A percentile compares a stretch with the other conserved stretches of the same genome.
phyloP scores from a whole-genome alignment of 2,797 vertebrate genomes.

The Falco berigora region DNA sequence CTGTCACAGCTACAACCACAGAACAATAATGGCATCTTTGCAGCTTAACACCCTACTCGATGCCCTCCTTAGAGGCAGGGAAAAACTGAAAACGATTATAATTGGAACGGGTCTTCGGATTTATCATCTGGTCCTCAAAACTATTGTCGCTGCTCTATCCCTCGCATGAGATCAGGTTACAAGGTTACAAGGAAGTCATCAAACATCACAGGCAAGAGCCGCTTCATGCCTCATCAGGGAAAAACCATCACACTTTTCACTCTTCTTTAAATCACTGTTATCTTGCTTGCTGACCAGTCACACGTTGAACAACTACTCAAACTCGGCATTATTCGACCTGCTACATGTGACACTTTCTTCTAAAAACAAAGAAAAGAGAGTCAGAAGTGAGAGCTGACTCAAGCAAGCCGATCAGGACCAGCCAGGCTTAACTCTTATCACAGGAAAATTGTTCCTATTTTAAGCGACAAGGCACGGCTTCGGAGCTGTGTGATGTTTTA shows the following conservation, averaged over 20 bases:
- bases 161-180: background rate
- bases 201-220: background rate
- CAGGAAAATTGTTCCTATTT: accelerated
- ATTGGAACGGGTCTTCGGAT: background rate
- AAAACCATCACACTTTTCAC: accelerated
- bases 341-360: too few relatives aligned
- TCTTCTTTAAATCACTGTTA: background rate
- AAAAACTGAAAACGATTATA: background rate
- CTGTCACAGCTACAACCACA: background rate
- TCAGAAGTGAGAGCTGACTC: too few relatives aligned
- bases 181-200: background rate
- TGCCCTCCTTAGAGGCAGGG: background rate
- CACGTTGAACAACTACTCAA: background rate
- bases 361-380: background rate
- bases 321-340: background rate
- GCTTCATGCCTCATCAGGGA: accelerated
- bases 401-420: background rate
- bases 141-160: background rate
- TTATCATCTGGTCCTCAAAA: background rate
- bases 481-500: background rate
- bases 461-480: accelerated
- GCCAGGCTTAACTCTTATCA: background rate
- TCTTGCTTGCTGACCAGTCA: background rate
- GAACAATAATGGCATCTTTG: background rate
- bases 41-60: background rate